phyloP scores from a whole-genome alignment of 2,797 vertebrate species.

The Cynopterus sphinx region DNA sequence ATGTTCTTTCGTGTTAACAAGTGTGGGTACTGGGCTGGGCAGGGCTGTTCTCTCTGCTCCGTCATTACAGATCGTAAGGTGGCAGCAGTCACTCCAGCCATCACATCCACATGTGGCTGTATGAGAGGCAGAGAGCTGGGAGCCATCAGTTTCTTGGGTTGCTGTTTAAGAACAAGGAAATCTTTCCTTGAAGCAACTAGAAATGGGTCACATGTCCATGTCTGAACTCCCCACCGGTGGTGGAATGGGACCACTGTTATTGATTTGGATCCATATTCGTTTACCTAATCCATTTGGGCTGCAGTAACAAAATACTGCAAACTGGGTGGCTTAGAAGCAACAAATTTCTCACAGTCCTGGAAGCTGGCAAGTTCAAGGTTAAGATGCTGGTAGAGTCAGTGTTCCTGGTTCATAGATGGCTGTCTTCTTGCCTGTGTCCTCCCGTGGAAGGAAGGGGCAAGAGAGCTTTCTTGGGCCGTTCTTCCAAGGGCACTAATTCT shows the following conservation, averaged over 20 bases:
- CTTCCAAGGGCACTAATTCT: background rate
- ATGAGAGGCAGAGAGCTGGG: background rate
- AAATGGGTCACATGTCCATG: background rate
- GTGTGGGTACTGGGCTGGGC: background rate
- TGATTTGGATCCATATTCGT: background rate
- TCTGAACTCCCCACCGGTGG: background rate
- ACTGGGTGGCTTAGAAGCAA: background rate
- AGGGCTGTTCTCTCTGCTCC: background rate
- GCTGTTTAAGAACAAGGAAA: background rate
- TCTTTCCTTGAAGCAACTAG: background rate
- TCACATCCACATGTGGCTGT: background rate
- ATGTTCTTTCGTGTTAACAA: background rate
- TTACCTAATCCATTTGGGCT: background rate
- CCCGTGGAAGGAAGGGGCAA: background rate
- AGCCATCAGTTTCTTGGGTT: background rate
- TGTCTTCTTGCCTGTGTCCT: background rate
- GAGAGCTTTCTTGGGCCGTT: background rate
- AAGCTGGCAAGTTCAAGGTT: background rate
- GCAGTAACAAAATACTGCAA: background rate
- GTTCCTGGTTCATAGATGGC: background rate
- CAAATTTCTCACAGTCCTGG: background rate
- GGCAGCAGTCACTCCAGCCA: background rate
- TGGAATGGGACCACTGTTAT: fast-evolving
- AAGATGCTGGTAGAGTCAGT: too few relatives aligned
- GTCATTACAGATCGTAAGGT: background rate